Evolutionary conservation across 2,888 invertebrate species (phyloP).

Genomic region (Trichacis sp.): DNA sequence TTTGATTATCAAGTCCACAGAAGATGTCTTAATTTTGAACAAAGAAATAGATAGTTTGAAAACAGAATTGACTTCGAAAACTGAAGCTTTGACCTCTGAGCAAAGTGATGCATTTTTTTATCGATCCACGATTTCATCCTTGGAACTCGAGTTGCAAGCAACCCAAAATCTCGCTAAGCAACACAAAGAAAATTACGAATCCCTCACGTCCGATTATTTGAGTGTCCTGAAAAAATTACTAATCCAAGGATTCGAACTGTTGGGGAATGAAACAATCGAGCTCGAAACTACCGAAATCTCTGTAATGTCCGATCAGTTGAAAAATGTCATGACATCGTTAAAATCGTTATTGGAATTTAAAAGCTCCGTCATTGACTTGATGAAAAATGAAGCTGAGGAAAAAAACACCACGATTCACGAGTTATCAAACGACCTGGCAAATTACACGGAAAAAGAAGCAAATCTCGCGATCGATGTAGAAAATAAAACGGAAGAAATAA

Average conservation of each 20-base stretch:
- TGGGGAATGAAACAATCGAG: background rate
- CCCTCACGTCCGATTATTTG: background rate
- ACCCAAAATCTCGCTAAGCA: too few species aligned
- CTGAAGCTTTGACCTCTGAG: slow-evolving; percentile 14
- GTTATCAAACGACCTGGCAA: slow-evolving; percentile 4
- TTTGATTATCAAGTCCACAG: too few species aligned
- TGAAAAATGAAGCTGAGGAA: slow-evolving; percentile 33
- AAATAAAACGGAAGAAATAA: slow-evolving; percentile 17
- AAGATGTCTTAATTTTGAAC: background rate
- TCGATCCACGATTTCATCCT: background rate
- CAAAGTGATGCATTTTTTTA: slow-evolving; percentile 4
- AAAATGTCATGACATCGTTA: slow-evolving; percentile 22
- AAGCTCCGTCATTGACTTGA: slow-evolving; percentile 24
- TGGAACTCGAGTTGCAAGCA: background rate
- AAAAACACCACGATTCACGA: slow-evolving; percentile 2
- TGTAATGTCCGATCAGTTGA: slow-evolving; percentile 31
- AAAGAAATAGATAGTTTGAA: slow-evolving; percentile 11
- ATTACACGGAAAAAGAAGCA: slow-evolving; percentile 6
- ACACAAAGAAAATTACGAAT: too few species aligned
- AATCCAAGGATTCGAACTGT: slow-evolving; percentile 8
- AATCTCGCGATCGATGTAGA: background rate
- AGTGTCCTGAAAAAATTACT: background rate
- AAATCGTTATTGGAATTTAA: slow-evolving; percentile 16
- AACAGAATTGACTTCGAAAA: slow-evolving; percentile 13
- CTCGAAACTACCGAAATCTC: slow-evolving; percentile 9